A percentile compares a stretch with the other conserved stretches of the same genome.
These are phyloP conservation scores for Monarcha castaneiventris DNA, from an alignment of 2,113 vertebrate genomes.

Conservation along the genomic window DNA sequence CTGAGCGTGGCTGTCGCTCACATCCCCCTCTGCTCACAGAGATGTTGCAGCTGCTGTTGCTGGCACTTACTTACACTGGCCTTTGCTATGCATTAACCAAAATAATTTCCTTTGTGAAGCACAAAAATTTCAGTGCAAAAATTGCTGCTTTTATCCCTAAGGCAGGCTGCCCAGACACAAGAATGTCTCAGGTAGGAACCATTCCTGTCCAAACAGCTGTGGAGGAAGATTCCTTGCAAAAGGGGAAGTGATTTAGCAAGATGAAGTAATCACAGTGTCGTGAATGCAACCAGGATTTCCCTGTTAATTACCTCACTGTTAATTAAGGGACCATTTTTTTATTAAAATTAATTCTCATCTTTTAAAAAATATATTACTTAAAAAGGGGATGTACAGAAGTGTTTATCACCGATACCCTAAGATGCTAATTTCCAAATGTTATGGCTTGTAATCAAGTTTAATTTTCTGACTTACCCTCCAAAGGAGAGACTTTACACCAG, in stretches of 20 bases:
- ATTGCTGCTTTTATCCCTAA: background rate
- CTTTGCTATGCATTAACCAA: background rate
- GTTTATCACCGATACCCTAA: background rate
- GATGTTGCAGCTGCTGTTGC: background rate
- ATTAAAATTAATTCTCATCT: background rate
- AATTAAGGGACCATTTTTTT: background rate
- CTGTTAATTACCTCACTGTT: background rate
- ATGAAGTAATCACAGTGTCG: background rate
- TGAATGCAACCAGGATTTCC: background rate
- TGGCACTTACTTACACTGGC: background rate
- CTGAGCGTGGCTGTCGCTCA: background rate
- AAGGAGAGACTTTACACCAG: slow-evolving; percentile 27
- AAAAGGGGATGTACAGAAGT: background rate
- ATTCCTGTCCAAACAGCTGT: background rate
- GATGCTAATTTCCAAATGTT: slow-evolving; percentile 35
- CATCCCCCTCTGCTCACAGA: background rate
- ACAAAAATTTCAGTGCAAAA: background rate
- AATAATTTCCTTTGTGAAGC: background rate
- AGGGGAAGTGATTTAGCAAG: background rate
- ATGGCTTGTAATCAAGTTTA: slow-evolving; percentile 38
- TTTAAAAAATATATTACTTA: background rate
- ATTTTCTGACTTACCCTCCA: slow-evolving; percentile 47
- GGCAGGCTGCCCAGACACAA: background rate
- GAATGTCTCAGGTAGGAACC: background rate
- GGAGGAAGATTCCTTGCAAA: background rate